Conservation (phyloP, 2,113 vertebrate genomes). For the Oostethus manadensis region DNA sequence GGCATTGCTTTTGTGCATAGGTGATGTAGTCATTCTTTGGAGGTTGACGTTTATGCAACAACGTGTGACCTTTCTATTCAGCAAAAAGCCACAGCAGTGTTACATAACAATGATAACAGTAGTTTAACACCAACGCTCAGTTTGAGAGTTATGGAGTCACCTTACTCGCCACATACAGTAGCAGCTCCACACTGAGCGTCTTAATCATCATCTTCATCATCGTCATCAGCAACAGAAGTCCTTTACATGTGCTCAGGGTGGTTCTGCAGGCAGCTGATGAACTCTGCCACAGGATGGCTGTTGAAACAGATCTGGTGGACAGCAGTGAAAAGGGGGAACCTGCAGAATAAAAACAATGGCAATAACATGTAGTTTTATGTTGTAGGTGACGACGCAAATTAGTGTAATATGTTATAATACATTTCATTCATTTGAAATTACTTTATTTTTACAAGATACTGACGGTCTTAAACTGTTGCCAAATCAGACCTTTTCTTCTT, state of each 20-base stretch:
- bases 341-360: slow-evolving; percentile 43
- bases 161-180: neutral
- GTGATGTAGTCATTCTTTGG: slow-evolving; percentile 24
- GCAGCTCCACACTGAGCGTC: slow-evolving; percentile 26
- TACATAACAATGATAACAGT: neutral
- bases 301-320: slow-evolving; percentile 89
- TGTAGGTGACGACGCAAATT: too few species aligned
- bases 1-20: neutral
- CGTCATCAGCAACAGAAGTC: neutral
- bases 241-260: slow-evolving; percentile 87
- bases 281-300: slow-evolving; percentile 79
- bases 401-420: too few species aligned
- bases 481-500: too few species aligned
- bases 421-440: too few species aligned
- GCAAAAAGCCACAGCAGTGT: slow-evolving; percentile 3
- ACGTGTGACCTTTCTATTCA: slow-evolving; percentile 1
- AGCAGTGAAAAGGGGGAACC: slow-evolving; percentile 93
- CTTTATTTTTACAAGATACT: too few species aligned
- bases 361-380: neutral
- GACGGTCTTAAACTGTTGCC: too few species aligned
- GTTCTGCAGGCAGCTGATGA: slow-evolving; percentile 88
- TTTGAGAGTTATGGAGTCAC: neutral
- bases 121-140: slow-evolving; percentile 13
- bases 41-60: slow-evolving; percentile 17
- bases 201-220: neutral